Evolutionary conservation across 2,113 vertebrate species (phyloP).

Genomic region (Carlito syrichta): DNA sequence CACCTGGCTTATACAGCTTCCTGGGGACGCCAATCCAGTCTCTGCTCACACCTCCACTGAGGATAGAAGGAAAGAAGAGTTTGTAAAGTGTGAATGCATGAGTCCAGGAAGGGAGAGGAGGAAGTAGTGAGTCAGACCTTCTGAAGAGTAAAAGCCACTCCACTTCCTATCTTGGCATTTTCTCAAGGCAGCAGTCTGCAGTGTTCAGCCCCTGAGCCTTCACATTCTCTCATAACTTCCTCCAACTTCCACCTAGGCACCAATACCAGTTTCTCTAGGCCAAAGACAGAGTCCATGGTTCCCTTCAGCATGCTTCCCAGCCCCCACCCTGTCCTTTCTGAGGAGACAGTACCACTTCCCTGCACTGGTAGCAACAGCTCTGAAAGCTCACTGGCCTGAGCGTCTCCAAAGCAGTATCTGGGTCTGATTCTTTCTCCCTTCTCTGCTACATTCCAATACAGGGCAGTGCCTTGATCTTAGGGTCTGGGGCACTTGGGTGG

Average conservation of each 20-base stretch:
- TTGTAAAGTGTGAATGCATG: not conserved
- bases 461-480: not conserved
- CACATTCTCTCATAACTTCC: not conserved
- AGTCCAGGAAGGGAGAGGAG: not conserved
- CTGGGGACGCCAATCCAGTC: constrained; percentile 92
- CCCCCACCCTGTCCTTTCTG: not conserved
- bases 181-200: not conserved
- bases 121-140: not conserved
- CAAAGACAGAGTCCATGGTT: not conserved
- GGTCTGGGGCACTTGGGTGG: not conserved
- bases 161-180: not conserved
- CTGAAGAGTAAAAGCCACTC: not conserved
- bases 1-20: constrained; percentile 85
- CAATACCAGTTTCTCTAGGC: not conserved
- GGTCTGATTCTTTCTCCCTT: not conserved
- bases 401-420: not conserved
- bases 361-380: not conserved
- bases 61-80: not conserved
- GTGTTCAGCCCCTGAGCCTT: not conserved
- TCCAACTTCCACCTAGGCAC: not conserved
- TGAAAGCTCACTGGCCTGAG: not conserved
- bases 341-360: not conserved
- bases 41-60: constrained; percentile 90
- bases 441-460: not conserved
- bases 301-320: not conserved